Base-by-base conservation (phyloP, 2,113 vertebrate genomes). In the Casuarius casuarius region DNA sequence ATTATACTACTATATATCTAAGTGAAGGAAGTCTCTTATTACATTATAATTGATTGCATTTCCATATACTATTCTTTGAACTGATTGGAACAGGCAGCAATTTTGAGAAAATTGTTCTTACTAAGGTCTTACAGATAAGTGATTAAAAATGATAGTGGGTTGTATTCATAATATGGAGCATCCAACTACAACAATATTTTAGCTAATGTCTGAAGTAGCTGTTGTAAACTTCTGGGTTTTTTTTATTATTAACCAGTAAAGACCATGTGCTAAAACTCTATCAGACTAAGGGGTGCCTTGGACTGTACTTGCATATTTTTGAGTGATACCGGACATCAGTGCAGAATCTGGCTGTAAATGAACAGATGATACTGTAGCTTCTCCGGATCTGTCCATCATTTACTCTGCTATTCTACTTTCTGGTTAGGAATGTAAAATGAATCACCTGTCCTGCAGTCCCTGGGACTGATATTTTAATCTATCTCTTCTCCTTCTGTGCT, bases 401-500 rank as follows among this genome's bases (percentile, higher is more conserved):
- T 94, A 38, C 10, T 76, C 33, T 61, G 22, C 49, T 80, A 3
- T 66, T 76, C 20, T 28, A 18, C 26, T n/a, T 90, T 52, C 29
- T 77, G 46, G 12, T 83, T 90, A 48, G 33, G 44, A 71, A 59
- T 72, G n/a, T 61, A 72, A 58, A 88, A 88, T 49, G 78, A 28
- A 0, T 0, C 1, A 4, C 10, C 2, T 35, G 9, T 74, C 72
- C 19, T 66, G 28, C 4, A 5, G 22, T 70, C 72, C 19, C 17
- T 8, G 33, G n/a, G 15, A 92, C 7, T 49, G 59, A 28, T 56
- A 44, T 52, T 76, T 70, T 80, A 11, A 11, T n/a, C 35, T 71
- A 2, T 5, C 8, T 76, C 18, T 74, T 73, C 8, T 88, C 14
- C 25, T 4, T 40, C 33, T 83, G 22, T 3, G 2, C 5, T 62